Evolutionary conservation across 2,113 vertebrate species (phyloP).

Genomic region (Heptranchias perlo): DNA sequence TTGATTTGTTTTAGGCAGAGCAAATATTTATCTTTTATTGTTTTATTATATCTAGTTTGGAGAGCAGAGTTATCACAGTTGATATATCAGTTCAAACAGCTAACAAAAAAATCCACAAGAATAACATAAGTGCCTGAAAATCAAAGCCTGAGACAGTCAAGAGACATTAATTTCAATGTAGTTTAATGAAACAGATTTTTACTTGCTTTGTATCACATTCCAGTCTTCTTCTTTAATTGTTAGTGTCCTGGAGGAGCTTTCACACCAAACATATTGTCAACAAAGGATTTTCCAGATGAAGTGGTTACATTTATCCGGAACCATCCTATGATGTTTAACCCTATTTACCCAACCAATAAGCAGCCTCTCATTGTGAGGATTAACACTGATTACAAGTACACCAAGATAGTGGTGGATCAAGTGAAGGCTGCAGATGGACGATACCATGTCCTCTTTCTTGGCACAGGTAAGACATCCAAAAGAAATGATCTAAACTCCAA

Average conservation of each 20-base stretch:
- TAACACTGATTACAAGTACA: slow-evolving; percentile 88
- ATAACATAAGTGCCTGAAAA: background rate
- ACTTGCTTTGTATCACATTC: background rate
- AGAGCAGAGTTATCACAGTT: background rate
- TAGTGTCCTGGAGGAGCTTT: slow-evolving; percentile 96
- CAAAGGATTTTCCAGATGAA: slow-evolving; percentile 94
- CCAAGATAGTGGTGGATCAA: slow-evolving; percentile 85
- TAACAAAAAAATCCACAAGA: background rate
- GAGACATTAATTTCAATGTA: background rate
- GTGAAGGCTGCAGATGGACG: slow-evolving; percentile 84
- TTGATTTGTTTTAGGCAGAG: background rate
- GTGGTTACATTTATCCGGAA: slow-evolving; percentile 94
- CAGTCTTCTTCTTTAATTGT: slow-evolving; percentile 36
- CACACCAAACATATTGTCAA: slow-evolving; percentile 82
- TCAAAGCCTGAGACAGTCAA: background rate
- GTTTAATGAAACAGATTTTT: background rate
- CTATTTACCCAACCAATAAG: slow-evolving; percentile 81
- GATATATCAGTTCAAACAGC: background rate
- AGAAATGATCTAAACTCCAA: background rate
- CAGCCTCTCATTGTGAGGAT: slow-evolving; percentile 82
- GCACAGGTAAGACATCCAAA: slow-evolving; percentile 68
- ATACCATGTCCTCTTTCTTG: slow-evolving; percentile 91
- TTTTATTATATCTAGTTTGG: background rate
- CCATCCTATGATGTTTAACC: slow-evolving; percentile 94
- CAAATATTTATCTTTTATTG: background rate